Evolutionary conservation across 2,797 vertebrate genomes (phyloP), one percentile per base, ranked within the genome.

Genomic region (Acrocephalus scirpaceus): DNA sequence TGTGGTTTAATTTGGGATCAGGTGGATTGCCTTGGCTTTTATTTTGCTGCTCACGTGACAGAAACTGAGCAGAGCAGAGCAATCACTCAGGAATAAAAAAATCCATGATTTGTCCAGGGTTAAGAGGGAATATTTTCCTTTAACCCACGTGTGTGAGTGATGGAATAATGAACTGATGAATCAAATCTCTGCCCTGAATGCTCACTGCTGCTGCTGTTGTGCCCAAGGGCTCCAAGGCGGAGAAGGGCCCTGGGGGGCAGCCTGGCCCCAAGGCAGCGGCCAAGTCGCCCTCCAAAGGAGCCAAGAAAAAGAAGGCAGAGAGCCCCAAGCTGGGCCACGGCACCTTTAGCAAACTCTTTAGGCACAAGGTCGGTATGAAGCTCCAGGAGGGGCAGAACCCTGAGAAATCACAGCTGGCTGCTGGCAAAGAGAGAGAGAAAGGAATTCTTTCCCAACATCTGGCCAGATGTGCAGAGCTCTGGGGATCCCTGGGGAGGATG

Each of bases 301-400:
- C 93, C 96, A 98, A 98, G 97, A 98, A 98, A 96, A 98, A 99
- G 96, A 98, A 98, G 79, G 86, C 98, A 38, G 98, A 98, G 65
- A 97, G 98, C 87, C 97, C 98, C 85, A 97, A 92, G 93, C 93
- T 98, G 87, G 97, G 98, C 69, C 95, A 97, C 48, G 67, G 97
- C 73, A 96, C 98, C 51, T 98, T 99, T 96, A 98, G 98, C 92
- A 99, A 98, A 96, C 96, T 99, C 93, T 99, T 99, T 97, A 98
- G 98, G 93, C 95, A 98, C 94, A 99, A 99, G 99, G 99, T 99
- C 77, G 97, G 98, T 98, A 98, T 87, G 81, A 60, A 77, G 17
- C 23, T 67, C 6, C 32, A 77, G 54, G 32, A 27, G 38, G 32
- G 62, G 38, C 72, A 70, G 98, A 97, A 95, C 91, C 91, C 97